Percentiles rank a stretch among this genome's conserved stretches.
Evolutionary conservation across 1,140 invertebrate species (phyloP).

Genomic region (Arion vulgaris): DNA sequence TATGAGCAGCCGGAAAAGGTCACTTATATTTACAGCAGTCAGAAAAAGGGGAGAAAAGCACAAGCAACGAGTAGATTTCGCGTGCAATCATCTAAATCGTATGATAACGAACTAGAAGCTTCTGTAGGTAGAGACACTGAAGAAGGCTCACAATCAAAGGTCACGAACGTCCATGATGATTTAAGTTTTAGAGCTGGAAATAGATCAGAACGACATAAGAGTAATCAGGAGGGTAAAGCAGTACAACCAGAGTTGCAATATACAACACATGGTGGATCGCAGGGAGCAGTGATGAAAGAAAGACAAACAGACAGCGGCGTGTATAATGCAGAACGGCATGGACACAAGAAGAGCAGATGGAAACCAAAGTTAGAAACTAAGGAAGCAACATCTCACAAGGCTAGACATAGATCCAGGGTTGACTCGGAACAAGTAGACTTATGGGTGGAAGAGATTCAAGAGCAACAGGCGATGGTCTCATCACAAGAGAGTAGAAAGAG

Average conservation of each 20-base stretch:
- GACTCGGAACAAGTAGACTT: neutral
- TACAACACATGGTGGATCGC: neutral
- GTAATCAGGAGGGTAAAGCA: neutral
- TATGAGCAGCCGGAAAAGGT: slow-evolving; percentile 16
- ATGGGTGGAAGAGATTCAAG: neutral
- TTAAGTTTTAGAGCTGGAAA: neutral
- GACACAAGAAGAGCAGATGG: neutral
- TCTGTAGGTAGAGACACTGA: neutral
- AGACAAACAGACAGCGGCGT: neutral
- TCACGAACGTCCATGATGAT: neutral
- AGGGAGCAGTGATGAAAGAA: neutral
- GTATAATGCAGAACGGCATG: neutral
- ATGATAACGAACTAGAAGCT: slow-evolving; percentile 26
- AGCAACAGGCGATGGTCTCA: neutral
- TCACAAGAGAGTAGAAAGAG: neutral
- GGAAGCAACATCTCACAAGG: neutral
- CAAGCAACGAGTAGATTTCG: neutral
- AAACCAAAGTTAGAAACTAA: neutral
- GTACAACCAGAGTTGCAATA: neutral
- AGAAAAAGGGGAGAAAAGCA: neutral
- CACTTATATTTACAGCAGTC: slow-evolving; percentile 11
- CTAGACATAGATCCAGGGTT: neutral
- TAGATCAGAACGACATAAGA: neutral
- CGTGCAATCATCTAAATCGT: slow-evolving; percentile 14
- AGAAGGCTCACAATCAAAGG: neutral